Evolutionary conservation across 2,888 invertebrate species (phyloP).

Genomic region (Dysmachus trigonus): DNA sequence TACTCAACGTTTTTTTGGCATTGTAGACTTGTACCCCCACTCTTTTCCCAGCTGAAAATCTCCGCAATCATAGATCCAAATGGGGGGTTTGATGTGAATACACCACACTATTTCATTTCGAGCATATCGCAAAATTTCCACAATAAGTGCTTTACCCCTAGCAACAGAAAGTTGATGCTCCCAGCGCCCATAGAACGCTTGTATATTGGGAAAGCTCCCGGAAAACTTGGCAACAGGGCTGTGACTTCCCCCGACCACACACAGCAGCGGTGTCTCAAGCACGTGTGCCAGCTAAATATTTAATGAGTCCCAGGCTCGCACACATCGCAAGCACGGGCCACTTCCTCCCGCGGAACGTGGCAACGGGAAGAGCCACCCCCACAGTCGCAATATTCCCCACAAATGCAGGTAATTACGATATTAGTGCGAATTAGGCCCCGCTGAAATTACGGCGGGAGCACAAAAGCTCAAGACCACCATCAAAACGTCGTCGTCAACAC

Average conservation of each 20-base stretch:
- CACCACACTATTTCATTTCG: background rate
- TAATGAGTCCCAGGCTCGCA: background rate
- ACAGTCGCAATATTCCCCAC: background rate
- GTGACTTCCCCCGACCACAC: background rate
- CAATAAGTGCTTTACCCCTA: slow-evolving; percentile 14
- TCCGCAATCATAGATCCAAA: background rate
- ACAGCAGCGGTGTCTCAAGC: background rate
- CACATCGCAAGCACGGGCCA: background rate
- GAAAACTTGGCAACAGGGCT: slow-evolving; percentile 17
- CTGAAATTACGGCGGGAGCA: background rate
- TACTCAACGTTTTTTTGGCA: background rate
- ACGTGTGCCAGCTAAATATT: background rate
- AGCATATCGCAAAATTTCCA: background rate
- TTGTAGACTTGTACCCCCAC: background rate
- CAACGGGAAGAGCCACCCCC: background rate
- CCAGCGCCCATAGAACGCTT: background rate
- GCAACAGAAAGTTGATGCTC: background rate
- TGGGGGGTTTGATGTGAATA: background rate
- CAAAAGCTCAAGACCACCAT: background rate
- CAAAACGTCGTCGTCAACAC: background rate
- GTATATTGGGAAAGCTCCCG: slow-evolving; percentile 3
- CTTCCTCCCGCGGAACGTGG: background rate
- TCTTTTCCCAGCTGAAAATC: background rate
- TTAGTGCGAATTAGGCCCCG: background rate
- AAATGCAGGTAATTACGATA: slow-evolving; percentile 21